Evolutionary conservation across 2,888 invertebrate genomes (phyloP).

Genomic region (Homarus gammarus): DNA sequence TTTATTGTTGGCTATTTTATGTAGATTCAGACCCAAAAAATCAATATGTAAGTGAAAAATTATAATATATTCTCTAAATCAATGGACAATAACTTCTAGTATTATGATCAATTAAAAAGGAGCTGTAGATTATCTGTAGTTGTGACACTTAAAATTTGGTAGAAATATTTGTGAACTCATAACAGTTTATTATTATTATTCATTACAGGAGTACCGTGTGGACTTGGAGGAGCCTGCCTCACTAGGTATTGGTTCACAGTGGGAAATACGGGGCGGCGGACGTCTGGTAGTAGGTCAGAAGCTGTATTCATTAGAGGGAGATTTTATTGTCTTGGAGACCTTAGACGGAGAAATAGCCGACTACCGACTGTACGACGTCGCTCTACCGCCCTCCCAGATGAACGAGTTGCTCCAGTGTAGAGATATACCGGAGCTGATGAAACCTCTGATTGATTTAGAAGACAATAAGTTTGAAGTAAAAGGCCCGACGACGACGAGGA

Average conservation of each 20-base stretch:
- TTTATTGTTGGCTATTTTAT: too few species aligned
- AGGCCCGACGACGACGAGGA: neutral
- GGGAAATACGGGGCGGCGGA: slow-evolving; percentile 27
- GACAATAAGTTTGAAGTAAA: neutral
- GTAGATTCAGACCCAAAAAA: too few species aligned
- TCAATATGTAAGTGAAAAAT: too few species aligned
- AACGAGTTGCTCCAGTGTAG: neutral
- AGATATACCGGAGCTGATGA: neutral
- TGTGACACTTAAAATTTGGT: too few species aligned
- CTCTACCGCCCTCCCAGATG: neutral
- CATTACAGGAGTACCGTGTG: slow-evolving; percentile 19
- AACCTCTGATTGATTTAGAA: neutral
- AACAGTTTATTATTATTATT: too few species aligned
- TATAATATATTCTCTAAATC: too few species aligned
- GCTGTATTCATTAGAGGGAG: slow-evolving; percentile 17
- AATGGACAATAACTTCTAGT: too few species aligned
- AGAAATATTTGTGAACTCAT: too few species aligned
- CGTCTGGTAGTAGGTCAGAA: slow-evolving; percentile 50
- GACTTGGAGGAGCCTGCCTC: neutral
- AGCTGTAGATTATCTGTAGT: too few species aligned
- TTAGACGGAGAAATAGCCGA: slow-evolving; percentile 47
- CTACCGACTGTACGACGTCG: slow-evolving; percentile 13
- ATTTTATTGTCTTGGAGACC: slow-evolving; percentile 16
- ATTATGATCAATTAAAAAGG: too few species aligned
- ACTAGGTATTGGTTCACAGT: neutral